Percentiles rank a stretch among this genome's conserved stretches.
Conservation (phyloP, 2,888 invertebrate species). For the Caenorhabditis macrosperma region DNA sequence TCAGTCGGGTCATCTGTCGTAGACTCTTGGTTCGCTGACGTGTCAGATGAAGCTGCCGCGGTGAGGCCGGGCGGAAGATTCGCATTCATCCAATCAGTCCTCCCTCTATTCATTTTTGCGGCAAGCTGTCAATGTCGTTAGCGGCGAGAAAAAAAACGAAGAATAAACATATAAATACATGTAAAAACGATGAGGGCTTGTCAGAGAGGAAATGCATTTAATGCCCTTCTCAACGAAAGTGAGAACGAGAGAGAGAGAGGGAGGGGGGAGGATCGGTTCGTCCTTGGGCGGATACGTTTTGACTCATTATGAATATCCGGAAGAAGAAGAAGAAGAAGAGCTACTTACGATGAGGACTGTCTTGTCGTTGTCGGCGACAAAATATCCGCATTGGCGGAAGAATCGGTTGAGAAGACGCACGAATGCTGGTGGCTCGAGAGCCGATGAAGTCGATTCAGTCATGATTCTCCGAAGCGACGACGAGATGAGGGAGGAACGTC, state of each 20-base stretch:
- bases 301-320: slow-evolving; percentile 30
- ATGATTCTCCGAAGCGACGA: slow-evolving; percentile 21
- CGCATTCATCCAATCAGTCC: slow-evolving; percentile 22
- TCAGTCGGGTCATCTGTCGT: background rate
- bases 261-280: slow-evolving; percentile 1
- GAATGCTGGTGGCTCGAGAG: slow-evolving; percentile 64
- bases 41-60: too few species aligned
- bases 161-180: slow-evolving; percentile 17
- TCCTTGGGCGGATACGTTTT: slow-evolving; percentile 22
- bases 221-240: slow-evolving; percentile 47
- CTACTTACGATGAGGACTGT: slow-evolving; percentile 69
- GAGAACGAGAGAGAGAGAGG: slow-evolving; percentile 14
- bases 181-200: slow-evolving; percentile 25
- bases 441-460: slow-evolving; percentile 28
- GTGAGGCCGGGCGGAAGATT: slow-evolving; percentile 15
- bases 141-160: slow-evolving; percentile 25
- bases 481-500: too few species aligned
- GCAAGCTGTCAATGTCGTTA: slow-evolving; percentile 48
- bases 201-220: slow-evolving; percentile 21
- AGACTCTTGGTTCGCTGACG: too few species aligned
- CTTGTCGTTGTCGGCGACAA: slow-evolving; percentile 71
- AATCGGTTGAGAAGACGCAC: slow-evolving; percentile 65
- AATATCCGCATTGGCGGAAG: slow-evolving; percentile 65
- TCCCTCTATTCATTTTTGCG: slow-evolving; percentile 30
- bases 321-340: slow-evolving; percentile 1